phyloP scores from a whole-genome alignment of 1,140 invertebrate species.

The Drosophila oshimai region DNA sequence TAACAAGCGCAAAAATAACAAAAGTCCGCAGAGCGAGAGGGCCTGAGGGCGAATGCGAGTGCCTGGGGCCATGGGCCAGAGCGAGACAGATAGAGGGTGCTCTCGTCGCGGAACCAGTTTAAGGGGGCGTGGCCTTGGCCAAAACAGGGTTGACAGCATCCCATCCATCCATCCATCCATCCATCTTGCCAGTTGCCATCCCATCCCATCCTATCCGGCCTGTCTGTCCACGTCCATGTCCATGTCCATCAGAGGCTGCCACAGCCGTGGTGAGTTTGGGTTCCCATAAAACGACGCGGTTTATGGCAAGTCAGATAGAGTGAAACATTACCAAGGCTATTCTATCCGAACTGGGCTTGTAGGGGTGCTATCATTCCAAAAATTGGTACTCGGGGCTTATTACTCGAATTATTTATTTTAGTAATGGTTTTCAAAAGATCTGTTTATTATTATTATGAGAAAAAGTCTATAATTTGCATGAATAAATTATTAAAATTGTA shows the following conservation, averaged over 20 bases:
- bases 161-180: conserved; percentile 48
- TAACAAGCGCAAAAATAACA: conserved; percentile 82
- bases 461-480: too few species aligned
- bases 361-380: background rate
- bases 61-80: conserved; percentile 15
- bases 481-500: background rate
- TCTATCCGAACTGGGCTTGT: background rate
- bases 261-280: conserved; percentile 27
- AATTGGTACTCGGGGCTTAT: background rate
- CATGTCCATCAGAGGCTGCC: conserved; percentile 9
- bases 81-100: conserved; percentile 25
- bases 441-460: background rate
- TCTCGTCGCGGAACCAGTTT: conserved; percentile 57
- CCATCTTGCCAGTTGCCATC: too few species aligned
- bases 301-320: conserved; percentile 22
- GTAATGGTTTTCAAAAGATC: background rate
- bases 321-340: background rate
- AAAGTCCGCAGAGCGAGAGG: conserved; percentile 30
- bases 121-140: conserved; percentile 50
- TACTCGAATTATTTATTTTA: background rate
- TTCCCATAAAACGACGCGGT: conserved; percentile 54
- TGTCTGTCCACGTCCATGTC: conserved; percentile 31
- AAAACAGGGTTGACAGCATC: conserved; percentile 62
- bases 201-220: too few species aligned
- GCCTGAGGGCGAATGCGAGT: background rate